Conservation (phyloP, 1,140 invertebrate species). For the Triops longicaudatus region DNA sequence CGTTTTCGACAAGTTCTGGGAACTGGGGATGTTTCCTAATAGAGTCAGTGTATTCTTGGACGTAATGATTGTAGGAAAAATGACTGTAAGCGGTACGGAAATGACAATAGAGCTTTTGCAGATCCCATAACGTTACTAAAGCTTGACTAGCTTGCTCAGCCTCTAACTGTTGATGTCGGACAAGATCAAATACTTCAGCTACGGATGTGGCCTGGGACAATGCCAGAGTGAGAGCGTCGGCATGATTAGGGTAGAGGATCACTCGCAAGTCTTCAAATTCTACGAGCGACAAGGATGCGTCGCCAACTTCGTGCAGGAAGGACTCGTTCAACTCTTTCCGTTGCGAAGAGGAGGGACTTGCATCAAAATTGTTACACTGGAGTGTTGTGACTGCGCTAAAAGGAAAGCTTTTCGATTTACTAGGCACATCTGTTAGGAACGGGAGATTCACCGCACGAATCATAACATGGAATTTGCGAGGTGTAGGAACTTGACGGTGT, state of each 20-base stretch:
- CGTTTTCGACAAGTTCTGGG: conserved; percentile 21
- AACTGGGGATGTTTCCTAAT: conserved; percentile 29
- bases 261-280: background rate
- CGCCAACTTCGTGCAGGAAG: background rate
- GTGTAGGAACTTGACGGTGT: background rate
- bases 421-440: background rate
- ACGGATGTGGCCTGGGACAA: conserved; percentile 12
- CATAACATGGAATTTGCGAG: background rate
- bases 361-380: background rate
- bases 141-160: conserved; percentile 32
- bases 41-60: conserved; percentile 19
- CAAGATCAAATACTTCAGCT: conserved; percentile 16
- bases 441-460: background rate
- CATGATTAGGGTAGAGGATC: conserved; percentile 20
- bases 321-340: background rate
- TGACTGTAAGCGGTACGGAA: conserved; percentile 25
- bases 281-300: background rate
- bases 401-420: background rate
- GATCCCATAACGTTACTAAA: conserved; percentile 31
- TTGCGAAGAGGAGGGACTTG: background rate
- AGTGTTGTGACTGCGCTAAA: background rate
- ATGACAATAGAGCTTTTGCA: conserved; percentile 32
- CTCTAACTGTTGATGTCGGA: background rate
- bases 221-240: background rate
- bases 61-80: conserved; percentile 15